phyloP scores from a whole-genome alignment of 2,888 invertebrate species.

The Eumacrocentrus americanus region DNA sequence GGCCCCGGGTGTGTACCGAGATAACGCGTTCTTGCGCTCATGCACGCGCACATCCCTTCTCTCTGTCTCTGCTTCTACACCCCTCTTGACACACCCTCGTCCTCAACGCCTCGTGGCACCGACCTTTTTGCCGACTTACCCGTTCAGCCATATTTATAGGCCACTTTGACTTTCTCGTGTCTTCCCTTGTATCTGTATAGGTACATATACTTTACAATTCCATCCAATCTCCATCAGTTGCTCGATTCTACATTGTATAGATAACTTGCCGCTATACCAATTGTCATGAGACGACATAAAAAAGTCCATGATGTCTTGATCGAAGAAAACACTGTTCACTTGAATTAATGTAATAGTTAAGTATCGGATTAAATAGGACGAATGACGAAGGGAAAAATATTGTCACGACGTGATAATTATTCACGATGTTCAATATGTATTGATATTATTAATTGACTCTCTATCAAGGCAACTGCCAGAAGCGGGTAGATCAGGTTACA shows the following conservation, averaged over 20 bases:
- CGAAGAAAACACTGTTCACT: neutral
- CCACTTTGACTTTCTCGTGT: conserved; percentile 31
- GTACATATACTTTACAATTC: conserved; percentile 29
- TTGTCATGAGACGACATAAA: conserved; percentile 6
- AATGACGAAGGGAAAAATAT: neutral
- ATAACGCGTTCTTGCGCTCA: conserved; percentile 42
- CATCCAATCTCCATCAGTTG: conserved; percentile 29
- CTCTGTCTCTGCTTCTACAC: conserved; percentile 2
- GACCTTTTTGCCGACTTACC: conserved; percentile 26
- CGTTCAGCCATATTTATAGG: conserved; percentile 31
- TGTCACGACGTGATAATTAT: conserved; percentile 14
- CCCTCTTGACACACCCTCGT: conserved; percentile 1
- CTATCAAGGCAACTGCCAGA: conserved; percentile 2
- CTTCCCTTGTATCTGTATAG: conserved; percentile 26
- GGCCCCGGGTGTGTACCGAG: conserved; percentile 41
- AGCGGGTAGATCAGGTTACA: conserved; percentile 17
- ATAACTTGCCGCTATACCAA: neutral
- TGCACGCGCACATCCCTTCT: conserved; percentile 32
- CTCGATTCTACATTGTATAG: conserved; percentile 20
- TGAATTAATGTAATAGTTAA: neutral
- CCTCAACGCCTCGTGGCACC: conserved; percentile 1
- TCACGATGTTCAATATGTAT: conserved; percentile 17
- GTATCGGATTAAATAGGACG: neutral
- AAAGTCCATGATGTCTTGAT: neutral
- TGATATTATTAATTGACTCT: conserved; percentile 21